These are phyloP conservation scores for Anomalospiza imberbis DNA, from an alignment of 2,797 vertebrate species.

Conservation along the genomic window DNA sequence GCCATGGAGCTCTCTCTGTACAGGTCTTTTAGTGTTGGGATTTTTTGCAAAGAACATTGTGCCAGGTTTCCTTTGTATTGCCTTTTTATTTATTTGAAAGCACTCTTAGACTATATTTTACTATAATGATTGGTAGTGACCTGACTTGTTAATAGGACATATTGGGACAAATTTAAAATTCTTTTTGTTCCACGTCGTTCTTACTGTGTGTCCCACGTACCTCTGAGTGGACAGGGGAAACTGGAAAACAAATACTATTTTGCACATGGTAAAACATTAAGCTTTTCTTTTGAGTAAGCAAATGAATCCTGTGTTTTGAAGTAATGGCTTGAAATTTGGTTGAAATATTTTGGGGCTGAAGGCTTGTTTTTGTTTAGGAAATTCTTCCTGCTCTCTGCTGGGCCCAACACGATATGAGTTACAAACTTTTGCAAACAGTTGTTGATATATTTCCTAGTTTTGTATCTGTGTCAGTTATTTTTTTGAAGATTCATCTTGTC, in stretches of 20 bases:
- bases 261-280: background rate
- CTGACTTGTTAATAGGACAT: background rate
- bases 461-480: background rate
- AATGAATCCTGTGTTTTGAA: background rate
- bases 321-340: background rate
- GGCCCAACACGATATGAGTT: background rate
- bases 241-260: background rate
- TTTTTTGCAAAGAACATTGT: background rate
- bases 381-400: background rate
- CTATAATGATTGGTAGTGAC: background rate
- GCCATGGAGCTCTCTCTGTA: background rate
- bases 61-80: background rate
- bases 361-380: background rate
- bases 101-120: constrained; percentile 15
- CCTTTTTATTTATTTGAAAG: background rate
- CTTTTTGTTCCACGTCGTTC: background rate
- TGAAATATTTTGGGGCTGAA: background rate
- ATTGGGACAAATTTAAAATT: background rate
- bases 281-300: background rate
- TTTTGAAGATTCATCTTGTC: background rate
- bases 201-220: background rate
- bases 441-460: background rate
- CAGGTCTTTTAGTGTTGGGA: background rate
- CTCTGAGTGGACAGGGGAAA: background rate
- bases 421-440: background rate